phyloP scores from a whole-genome alignment of 2,797 vertebrate species.

The Margarornis squamiger region DNA sequence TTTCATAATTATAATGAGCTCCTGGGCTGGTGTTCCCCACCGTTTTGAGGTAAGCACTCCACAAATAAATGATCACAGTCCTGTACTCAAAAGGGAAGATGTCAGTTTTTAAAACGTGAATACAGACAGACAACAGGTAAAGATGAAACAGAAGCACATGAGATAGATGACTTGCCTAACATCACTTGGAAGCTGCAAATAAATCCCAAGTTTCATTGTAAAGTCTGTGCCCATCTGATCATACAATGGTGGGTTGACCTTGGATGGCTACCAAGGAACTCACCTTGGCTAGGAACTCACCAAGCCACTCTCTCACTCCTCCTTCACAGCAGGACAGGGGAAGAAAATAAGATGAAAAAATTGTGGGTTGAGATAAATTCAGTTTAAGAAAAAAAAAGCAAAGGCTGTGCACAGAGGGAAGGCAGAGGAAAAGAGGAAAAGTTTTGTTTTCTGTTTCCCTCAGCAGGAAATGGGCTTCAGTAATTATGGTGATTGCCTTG shows the following conservation, averaged over 20 bases:
- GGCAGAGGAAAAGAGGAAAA: neutral
- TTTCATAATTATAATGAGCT: neutral
- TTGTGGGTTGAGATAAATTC: fast-evolving
- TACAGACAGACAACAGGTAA: neutral
- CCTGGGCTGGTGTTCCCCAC: neutral
- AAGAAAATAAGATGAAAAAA: neutral
- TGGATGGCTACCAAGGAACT: neutral
- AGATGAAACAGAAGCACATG: neutral
- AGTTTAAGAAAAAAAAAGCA: neutral
- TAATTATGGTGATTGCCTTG: neutral
- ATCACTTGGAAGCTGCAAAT: neutral
- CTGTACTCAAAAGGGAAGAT: neutral
- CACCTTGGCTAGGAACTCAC: neutral
- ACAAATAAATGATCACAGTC: neutral
- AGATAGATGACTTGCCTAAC: neutral
- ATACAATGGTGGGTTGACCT: neutral
- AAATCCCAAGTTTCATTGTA: neutral
- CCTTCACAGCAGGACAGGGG: neutral
- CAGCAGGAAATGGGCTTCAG: neutral
- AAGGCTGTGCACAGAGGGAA: neutral
- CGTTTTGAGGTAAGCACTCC: neutral
- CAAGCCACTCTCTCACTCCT: neutral
- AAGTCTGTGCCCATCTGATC: neutral
- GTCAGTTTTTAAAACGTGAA: too few relatives aligned
- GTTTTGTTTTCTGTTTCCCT: neutral